These are phyloP conservation scores for Peribatodes rhomboidaria DNA, from an alignment of 2,888 invertebrate genomes.

Conservation along the genomic window DNA sequence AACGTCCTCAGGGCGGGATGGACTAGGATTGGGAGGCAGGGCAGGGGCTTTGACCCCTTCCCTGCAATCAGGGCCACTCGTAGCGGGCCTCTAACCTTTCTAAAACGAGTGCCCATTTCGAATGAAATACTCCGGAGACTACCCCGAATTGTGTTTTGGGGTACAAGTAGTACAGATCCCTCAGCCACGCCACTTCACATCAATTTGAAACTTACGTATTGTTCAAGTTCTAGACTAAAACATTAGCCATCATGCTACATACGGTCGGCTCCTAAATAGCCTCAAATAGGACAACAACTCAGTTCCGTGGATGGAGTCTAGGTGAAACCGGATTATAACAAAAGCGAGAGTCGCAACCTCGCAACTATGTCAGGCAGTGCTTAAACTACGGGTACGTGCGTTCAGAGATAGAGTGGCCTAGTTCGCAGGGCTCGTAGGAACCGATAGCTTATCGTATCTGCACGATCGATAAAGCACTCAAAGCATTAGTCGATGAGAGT, in stretches of 20 bases:
- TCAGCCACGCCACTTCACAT: conserved; percentile 2
- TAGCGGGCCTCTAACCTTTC: conserved; percentile 30
- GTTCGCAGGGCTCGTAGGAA: conserved; percentile 63
- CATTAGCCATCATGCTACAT: neutral
- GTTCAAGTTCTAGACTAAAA: conserved; percentile 2
- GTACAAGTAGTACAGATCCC: conserved; percentile 16
- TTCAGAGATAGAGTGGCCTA: conserved; percentile 73
- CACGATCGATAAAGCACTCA: conserved; percentile 75
- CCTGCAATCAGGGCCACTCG: conserved; percentile 65
- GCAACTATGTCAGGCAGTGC: conserved; percentile 63
- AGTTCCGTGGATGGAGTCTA: too few relatives aligned
- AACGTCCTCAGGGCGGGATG: conserved; percentile 42
- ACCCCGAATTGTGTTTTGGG: conserved; percentile 26
- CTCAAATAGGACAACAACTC: conserved; percentile 47
- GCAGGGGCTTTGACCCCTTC: conserved; percentile 68
- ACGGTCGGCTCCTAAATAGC: conserved; percentile 36
- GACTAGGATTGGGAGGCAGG: conserved; percentile 49
- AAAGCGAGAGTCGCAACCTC: conserved; percentile 64
- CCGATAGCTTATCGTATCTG: conserved; percentile 73
- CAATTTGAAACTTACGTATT: conserved; percentile 18
- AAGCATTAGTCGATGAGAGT: conserved; percentile 49
- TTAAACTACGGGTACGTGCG: conserved; percentile 57
- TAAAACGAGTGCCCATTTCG: conserved; percentile 35
- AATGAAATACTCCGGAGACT: conserved; percentile 31
- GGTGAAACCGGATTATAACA: conserved; percentile 52